These are phyloP conservation scores for Adelges cooleyi DNA, from an alignment of 1,140 invertebrate genomes.

Conservation along the genomic window DNA sequence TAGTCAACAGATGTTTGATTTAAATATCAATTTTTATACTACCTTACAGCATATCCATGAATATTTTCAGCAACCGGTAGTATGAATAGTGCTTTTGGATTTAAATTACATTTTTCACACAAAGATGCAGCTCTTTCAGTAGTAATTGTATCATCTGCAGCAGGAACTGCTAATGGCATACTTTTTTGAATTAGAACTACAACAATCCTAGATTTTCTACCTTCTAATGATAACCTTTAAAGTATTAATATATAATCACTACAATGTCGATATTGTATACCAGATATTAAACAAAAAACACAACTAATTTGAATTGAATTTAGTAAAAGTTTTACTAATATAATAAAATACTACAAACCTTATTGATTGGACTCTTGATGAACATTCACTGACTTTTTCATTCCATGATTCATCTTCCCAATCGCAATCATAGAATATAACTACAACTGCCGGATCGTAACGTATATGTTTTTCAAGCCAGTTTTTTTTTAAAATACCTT, in stretches of 20 bases:
- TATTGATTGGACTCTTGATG: conserved; percentile 74
- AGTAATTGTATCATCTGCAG: conserved; percentile 66
- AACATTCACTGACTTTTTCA: conserved; percentile 87
- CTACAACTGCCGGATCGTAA: conserved; percentile 80
- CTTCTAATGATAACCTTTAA: conserved; percentile 52
- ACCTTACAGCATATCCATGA: conserved; percentile 54
- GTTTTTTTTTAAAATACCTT: conserved; percentile 87
- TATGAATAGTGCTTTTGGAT: conserved; percentile 83
- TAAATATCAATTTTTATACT: too few species aligned
- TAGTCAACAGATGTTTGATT: too few species aligned
- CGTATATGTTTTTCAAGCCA: conserved; percentile 93
- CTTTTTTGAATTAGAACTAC: conserved; percentile 81
- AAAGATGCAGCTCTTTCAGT: conserved; percentile 78
- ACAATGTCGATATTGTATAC: too few species aligned
- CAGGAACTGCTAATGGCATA: conserved; percentile 42
- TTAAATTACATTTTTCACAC: conserved; percentile 81
- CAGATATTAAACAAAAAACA: too few species aligned
- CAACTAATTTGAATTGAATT: too few species aligned
- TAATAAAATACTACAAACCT: conserved; percentile 43
- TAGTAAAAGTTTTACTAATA: too few species aligned
- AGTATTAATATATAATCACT: too few species aligned
- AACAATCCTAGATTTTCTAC: conserved; percentile 73
- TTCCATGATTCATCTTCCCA: conserved; percentile 92
- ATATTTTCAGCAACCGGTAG: conserved; percentile 72
- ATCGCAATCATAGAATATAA: conserved; percentile 92